These are phyloP conservation scores for Tauraco hartlaubi DNA, from an alignment of 2,797 vertebrate genomes.

Conservation along the genomic window DNA sequence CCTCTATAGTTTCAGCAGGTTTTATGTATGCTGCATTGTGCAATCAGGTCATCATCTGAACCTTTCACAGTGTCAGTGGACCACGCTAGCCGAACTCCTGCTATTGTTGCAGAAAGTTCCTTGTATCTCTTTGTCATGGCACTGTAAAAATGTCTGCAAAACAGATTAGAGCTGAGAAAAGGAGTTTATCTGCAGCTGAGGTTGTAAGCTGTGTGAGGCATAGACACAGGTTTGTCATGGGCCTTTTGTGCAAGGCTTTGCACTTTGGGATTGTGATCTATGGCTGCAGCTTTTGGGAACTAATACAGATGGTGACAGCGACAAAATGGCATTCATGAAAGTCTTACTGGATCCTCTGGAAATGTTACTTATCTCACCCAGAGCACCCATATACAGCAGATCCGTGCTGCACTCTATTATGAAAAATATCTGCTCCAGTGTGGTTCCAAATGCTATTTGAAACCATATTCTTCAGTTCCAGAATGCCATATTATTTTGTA, in stretches of 20 bases:
- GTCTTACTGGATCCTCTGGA: neutral
- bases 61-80: neutral
- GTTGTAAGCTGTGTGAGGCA: neutral
- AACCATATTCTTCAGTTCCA: neutral
- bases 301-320: neutral
- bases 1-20: neutral
- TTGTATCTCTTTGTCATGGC: neutral
- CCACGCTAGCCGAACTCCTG: neutral
- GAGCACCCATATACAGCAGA: neutral
- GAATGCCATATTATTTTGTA: neutral
- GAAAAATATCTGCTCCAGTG: neutral
- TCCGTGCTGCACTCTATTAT: neutral
- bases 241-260: neutral
- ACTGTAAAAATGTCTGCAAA: neutral
- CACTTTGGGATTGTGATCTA: neutral
- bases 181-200: neutral
- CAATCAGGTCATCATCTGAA: neutral
- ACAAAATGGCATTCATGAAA: neutral
- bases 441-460: constrained; percentile 21
- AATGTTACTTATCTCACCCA: neutral
- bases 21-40: neutral
- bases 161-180: neutral
- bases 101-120: neutral
- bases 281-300: neutral
- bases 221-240: neutral